Base-by-base conservation (phyloP, 2,113 vertebrate genomes). In the Lamprotornis superbus region DNA sequence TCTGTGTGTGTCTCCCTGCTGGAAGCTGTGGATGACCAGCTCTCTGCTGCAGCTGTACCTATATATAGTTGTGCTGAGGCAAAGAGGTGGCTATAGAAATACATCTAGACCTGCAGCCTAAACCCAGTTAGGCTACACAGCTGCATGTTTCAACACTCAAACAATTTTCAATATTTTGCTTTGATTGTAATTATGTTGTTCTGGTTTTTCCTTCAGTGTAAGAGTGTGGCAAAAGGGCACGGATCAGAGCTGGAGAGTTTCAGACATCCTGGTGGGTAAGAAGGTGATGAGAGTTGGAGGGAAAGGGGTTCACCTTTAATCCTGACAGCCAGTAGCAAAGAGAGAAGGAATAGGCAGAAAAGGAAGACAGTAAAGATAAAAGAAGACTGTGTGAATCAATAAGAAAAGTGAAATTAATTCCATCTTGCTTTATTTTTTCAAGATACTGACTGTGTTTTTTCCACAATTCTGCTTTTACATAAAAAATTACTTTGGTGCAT, bases 211-310 rank as follows among this genome's bases (percentile, higher is more conserved):
- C 20, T 53, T 13, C 15, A 6, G 15, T 2, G 4, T 64, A n/a
- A 46, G 47, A 59, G 16, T 0, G 0, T 3, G 3, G 77, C 16
- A 67, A 46, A 42, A 1, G 1, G 39, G 37, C 2, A 1, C 0
- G 3, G 64, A 52, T 35, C 49, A 53, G 30, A 76, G 30, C 33
- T 55, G 30, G 2, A 12, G 21, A 24, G 31, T 52, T 73, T 69
- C 27, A 47, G 49, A 31, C 9, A 8, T 1, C 4, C 33, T n/a
- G 23, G 33, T 6, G 15, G 28, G 16, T 11, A 71, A 75, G 39
- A 22, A 79, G 25, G 19, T 7, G n/a, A 53, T 11, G 19, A 59
- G 13, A 5, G 1, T 5, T 27, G 39, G 25, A 63, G 12, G 35
- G 21, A 39, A 60, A 69, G 39, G 27, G 15, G 25, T 10, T 84